Percentiles rank a stretch among this genome's conserved stretches.
These are phyloP conservation scores for Carterocephalus palaemon DNA, from an alignment of 2,888 invertebrate genomes.

Conservation along the genomic window DNA sequence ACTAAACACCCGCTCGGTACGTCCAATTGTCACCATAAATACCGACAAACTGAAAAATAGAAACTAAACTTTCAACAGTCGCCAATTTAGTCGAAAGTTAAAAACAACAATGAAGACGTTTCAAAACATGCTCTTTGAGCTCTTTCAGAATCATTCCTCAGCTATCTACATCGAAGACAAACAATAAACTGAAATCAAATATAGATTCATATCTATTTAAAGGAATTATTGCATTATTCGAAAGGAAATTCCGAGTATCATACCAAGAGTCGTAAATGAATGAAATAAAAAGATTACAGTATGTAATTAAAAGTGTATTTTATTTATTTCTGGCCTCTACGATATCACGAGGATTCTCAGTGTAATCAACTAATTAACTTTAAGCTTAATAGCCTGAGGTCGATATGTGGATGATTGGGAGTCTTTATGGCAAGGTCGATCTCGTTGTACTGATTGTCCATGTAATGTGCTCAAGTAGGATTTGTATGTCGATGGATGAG, in stretches of 20 bases:
- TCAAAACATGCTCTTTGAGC: no score
- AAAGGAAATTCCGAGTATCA: conserved; percentile 1
- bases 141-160: no score
- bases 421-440: conserved; percentile 25
- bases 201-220: background rate
- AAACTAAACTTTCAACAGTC: no score
- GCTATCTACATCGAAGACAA: no score
- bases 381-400: conserved; percentile 26
- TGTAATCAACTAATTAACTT: conserved; percentile 25
- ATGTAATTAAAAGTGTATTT: conserved; percentile 19
- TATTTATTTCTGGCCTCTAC: conserved; percentile 18
- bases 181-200: no score
- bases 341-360: conserved; percentile 18
- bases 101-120: no score
- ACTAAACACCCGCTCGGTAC: no score
- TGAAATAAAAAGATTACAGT: conserved; percentile 6
- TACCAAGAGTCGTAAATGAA: background rate
- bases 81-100: no score
- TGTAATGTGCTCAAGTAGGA: conserved; percentile 36
- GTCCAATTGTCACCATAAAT: no score
- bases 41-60: no score
- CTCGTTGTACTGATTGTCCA: conserved; percentile 22
- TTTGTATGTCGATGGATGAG: conserved; percentile 38
- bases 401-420: conserved; percentile 23
- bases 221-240: background rate